These are phyloP conservation scores for Lytechinus variegatus DNA, from an alignment of 35 echinoderm and acorn worm species.

Conservation along the genomic window DNA sequence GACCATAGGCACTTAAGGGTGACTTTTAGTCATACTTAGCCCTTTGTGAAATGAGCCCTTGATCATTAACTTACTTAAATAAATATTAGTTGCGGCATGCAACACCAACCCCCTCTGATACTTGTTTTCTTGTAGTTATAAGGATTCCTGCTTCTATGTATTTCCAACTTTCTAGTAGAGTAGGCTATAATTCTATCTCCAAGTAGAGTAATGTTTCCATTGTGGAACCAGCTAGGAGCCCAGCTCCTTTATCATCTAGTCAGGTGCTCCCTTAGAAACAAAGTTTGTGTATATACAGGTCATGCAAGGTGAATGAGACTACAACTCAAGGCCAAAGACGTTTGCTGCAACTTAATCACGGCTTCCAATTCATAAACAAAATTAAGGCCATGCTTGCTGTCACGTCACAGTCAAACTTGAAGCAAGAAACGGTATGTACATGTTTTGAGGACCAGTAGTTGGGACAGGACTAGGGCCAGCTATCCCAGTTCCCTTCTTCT, in stretches of 20 bases:
- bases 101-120: not conserved
- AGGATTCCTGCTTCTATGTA: not conserved
- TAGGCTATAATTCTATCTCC: not conserved
- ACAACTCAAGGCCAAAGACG: not conserved
- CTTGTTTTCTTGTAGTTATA: not conserved
- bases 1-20: no score
- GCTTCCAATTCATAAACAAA: not conserved
- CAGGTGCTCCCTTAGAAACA: not conserved
- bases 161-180: not conserved
- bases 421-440: not conserved
- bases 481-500: conserved; percentile 71
- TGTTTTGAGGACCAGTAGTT: not conserved
- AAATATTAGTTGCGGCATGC: not conserved
- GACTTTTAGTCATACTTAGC: no score
- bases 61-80: no score
- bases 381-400: conserved; percentile 11
- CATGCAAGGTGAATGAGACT: not conserved
- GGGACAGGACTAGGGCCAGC: conserved; percentile 21
- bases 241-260: not conserved
- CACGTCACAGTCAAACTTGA: not conserved
- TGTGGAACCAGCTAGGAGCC: not conserved
- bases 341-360: not conserved
- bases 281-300: not conserved
- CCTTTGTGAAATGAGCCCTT: no score
- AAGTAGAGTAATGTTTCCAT: not conserved